A percentile compares a stretch with the other conserved stretches of the same genome.
phyloP scores from a whole-genome alignment of 1,140 invertebrate species.

The Calosoma granatense region DNA sequence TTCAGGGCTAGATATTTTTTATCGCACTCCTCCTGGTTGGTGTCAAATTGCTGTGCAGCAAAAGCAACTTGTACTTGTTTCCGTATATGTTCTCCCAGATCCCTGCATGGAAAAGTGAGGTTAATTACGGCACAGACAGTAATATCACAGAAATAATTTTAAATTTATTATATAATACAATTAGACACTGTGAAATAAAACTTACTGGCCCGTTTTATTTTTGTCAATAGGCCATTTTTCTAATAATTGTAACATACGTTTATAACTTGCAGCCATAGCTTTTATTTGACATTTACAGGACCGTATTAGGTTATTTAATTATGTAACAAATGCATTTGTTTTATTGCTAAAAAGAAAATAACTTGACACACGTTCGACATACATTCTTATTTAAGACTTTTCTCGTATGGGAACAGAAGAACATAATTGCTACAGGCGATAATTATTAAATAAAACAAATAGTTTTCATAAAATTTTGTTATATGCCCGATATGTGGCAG shows the following conservation, averaged over 20 bases:
- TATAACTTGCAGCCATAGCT: slow-evolving; percentile 39
- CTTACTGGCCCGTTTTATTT: slow-evolving; percentile 60
- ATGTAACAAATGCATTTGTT: too few relatives aligned
- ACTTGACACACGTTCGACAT: too few relatives aligned
- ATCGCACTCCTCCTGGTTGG: slow-evolving; percentile 49
- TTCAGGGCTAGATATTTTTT: slow-evolving; percentile 57
- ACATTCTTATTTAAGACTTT: too few relatives aligned
- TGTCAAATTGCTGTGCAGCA: slow-evolving; percentile 43
- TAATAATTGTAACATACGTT: slow-evolving; percentile 60
- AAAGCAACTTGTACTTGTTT: slow-evolving; percentile 56
- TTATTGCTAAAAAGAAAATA: too few relatives aligned
- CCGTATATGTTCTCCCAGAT: slow-evolving; percentile 64
- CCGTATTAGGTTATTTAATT: too few relatives aligned
- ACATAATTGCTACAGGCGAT: too few relatives aligned
- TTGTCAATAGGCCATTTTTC: slow-evolving; percentile 70
- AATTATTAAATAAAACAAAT: too few relatives aligned
- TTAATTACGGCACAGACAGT: slow-evolving; percentile 17
- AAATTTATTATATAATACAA: background rate
- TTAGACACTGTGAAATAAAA: slow-evolving; percentile 9
- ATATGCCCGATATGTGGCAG: background rate
- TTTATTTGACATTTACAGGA: too few relatives aligned
- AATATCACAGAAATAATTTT: background rate
- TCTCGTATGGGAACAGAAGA: too few relatives aligned
- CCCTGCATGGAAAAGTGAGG: slow-evolving; percentile 46
- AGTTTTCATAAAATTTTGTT: too few relatives aligned